phyloP scores from a whole-genome alignment of 37 sponge, comb jelly and placozoan species.

The Petrosia ficiformis region DNA sequence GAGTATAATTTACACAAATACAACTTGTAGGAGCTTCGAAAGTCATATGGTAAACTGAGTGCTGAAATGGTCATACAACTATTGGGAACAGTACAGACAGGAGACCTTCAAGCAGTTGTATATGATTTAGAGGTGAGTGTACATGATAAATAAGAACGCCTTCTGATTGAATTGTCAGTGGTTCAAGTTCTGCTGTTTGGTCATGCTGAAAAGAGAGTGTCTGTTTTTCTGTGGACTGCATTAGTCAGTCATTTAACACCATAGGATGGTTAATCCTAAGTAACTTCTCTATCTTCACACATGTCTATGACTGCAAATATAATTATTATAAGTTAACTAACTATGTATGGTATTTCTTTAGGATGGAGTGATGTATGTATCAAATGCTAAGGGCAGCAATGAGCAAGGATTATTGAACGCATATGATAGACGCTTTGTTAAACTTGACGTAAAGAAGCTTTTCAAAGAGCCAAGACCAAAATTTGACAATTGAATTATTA shows the following conservation, averaged over 20 bases:
- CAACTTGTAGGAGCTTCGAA: constrained; percentile 9
- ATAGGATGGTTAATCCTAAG: no score
- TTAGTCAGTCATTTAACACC: no score
- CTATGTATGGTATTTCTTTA: no score
- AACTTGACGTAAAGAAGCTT: constrained; percentile 26
- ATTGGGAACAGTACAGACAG: constrained; percentile 52
- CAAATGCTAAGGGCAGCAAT: constrained; percentile 40
- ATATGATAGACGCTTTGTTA: constrained; percentile 54
- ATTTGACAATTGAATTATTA: neutral
- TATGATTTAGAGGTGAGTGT: constrained; percentile 45
- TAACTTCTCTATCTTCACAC: no score
- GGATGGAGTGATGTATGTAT: constrained; percentile 46
- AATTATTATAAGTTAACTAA: no score
- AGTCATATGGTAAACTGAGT: constrained; percentile 27
- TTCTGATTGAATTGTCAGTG: neutral
- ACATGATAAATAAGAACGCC: neutral
- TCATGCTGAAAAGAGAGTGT: no score
- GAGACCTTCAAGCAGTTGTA: constrained; percentile 51
- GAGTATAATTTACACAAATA: neutral
- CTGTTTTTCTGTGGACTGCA: no score
- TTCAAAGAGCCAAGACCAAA: constrained; percentile 35
- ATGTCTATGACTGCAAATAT: no score
- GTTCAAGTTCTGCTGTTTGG: no score
- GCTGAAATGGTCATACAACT: constrained; percentile 34
- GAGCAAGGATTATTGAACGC: constrained; percentile 41